Evolutionary conservation across 2,113 vertebrate species (phyloP).

Genomic region (Aplodontia rufa): DNA sequence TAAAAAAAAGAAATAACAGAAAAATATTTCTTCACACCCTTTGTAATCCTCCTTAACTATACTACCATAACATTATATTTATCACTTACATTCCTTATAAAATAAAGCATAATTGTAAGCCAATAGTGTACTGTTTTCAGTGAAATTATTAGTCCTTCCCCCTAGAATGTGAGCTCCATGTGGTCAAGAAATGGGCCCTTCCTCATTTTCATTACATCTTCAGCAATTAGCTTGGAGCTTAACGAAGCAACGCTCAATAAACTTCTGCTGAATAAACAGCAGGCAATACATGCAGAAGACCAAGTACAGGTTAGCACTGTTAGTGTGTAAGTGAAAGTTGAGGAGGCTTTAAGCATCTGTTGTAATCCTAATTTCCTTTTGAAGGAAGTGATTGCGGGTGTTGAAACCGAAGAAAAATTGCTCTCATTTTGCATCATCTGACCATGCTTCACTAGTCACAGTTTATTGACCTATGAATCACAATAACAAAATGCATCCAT

Average conservation of each 20-base stretch:
- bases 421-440: conserved; percentile 27
- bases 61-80: neutral
- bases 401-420: conserved; percentile 41
- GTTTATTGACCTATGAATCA: conserved; percentile 45
- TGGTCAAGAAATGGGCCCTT: neutral
- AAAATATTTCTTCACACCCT: neutral
- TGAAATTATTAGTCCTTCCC: neutral
- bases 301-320: neutral
- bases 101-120: neutral
- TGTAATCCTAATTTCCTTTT: neutral
- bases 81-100: neutral
- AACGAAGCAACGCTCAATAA: neutral
- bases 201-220: neutral
- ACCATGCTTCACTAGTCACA: neutral
- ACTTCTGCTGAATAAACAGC: neutral
- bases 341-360: neutral
- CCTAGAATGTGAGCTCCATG: neutral
- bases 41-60: neutral
- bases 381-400: neutral
- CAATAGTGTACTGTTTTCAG: neutral
- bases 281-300: neutral
- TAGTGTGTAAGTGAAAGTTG: neutral
- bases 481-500: neutral
- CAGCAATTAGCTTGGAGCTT: neutral
- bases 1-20: too few relatives aligned